Base-by-base conservation (phyloP, 2,113 vertebrate genomes). In the Apus apus region DNA sequence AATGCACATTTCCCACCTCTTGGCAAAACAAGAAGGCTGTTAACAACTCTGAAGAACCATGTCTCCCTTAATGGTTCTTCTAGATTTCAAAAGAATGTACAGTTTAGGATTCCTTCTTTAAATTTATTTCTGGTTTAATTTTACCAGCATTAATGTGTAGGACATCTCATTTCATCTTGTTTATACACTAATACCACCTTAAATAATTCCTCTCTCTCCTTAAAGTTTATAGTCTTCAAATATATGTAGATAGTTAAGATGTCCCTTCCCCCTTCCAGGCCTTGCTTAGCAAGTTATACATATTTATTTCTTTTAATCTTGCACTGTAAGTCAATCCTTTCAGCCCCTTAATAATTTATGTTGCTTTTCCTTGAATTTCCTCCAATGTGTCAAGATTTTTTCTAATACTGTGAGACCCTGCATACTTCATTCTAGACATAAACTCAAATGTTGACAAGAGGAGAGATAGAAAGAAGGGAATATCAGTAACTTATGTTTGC, bases 281-380 rank as follows among this genome's bases (percentile, higher is more conserved):
- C 87, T 75, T 96, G 72, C 94, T 95, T 89, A 88, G 84, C 67
- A 95, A 94, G 75, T 91, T 96, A 96, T 96, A 94, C 92, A 95
- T 97, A 96, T 96, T 97, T 97, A 96, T 97, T 97, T 97, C 93
- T 96, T 97, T 97, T 97, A 97, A 96, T 97, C 93, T 96, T 97
- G 94, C 93, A 94, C 86, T 0, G 0, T 84, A 94, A 94, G 85
- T 94, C 96, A 96, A 93, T 96, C 79, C n/a, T 89, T 94, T 94
- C 91, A 95, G 51, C 3, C 48, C 26, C 67, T 97, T 95, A 97
- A 97, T 97, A 96, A 97, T 97, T 97, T 94, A 96, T 96, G 66
- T 85, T 95, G 54, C 91, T 93, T 97, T 97, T 70, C 87, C 91
- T 93, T 90, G 91, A 95, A 90, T 94, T 95, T 97, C n/a, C 45